Percentiles rank a stretch among this genome's conserved stretches.
These are phyloP conservation scores for Oreochromis aureus DNA, from an alignment of 2,113 vertebrate genomes.

Conservation along the genomic window DNA sequence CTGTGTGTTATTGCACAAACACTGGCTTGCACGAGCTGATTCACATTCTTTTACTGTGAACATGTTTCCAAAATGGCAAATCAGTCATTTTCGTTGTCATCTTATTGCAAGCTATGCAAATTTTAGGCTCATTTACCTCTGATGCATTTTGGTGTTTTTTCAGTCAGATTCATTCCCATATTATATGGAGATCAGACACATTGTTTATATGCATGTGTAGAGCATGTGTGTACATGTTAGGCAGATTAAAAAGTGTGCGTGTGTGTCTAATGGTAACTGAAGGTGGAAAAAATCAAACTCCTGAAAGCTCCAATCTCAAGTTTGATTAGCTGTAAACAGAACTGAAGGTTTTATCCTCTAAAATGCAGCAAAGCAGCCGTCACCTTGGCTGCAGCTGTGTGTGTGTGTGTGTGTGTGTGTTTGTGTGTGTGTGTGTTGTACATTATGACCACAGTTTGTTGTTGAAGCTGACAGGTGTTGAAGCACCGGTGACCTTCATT, in stretches of 20 bases:
- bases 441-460: slow-evolving; percentile 19
- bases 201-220: not conserved
- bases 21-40: not conserved
- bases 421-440: not conserved
- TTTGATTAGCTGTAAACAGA: slow-evolving; percentile 23
- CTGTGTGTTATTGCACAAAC: not conserved
- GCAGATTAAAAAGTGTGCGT: not conserved
- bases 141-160: not conserved
- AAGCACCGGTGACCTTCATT: slow-evolving; percentile 28
- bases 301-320: not conserved
- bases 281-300: not conserved
- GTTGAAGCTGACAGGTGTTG: slow-evolving; percentile 49
- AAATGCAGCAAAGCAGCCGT: not conserved
- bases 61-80: not conserved
- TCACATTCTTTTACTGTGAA: not conserved
- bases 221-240: not conserved
- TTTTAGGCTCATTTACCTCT: not conserved
- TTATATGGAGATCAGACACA: not conserved
- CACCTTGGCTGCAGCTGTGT: slow-evolving; percentile 4
- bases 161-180: not conserved
- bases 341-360: slow-evolving; percentile 20
- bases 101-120: not conserved
- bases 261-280: not conserved
- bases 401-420: not conserved
- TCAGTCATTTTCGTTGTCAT: not conserved